Evolutionary conservation across 1,140 invertebrate genomes (phyloP).

Genomic region (Diachasma alloeum): DNA sequence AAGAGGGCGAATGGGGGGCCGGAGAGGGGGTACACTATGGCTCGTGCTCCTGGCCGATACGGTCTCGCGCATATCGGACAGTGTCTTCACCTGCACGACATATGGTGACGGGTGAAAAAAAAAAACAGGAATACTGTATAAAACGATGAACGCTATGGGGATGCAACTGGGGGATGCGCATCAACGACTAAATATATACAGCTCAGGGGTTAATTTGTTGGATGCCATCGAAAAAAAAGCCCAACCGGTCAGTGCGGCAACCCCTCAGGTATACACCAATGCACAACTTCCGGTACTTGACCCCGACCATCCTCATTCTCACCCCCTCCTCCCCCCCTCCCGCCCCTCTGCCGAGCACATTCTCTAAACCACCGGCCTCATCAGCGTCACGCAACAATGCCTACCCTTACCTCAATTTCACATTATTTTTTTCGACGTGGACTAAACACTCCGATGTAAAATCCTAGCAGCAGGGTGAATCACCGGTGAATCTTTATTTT

Average conservation of each 20-base stretch:
- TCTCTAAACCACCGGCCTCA: not conserved
- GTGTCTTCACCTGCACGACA: slow-evolving; percentile 25
- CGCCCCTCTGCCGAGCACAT: not conserved
- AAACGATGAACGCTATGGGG: not conserved
- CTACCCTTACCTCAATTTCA: not conserved
- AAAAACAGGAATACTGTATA: not conserved
- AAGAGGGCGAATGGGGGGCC: not conserved
- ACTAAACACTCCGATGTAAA: not conserved
- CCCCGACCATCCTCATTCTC: slow-evolving; percentile 27
- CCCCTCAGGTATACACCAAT: slow-evolving; percentile 10
- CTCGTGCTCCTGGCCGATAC: slow-evolving; percentile 16
- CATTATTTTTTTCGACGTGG: not conserved
- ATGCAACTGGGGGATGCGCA: slow-evolving; percentile 3
- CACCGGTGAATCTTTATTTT: not conserved
- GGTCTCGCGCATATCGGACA: slow-evolving; percentile 20
- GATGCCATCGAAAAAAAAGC: slow-evolving; percentile 5
- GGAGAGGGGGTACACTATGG: not conserved
- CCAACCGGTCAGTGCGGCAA: not conserved
- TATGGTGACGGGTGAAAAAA: slow-evolving; percentile 12
- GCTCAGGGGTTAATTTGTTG: slow-evolving; percentile 22
- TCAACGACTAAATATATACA: slow-evolving; percentile 10
- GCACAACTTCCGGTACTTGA: slow-evolving; percentile 29
- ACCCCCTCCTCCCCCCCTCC: not conserved
- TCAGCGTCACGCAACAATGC: slow-evolving; percentile 15
- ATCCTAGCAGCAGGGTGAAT: not conserved